Percentiles rank a stretch among this genome's conserved stretches.
Conservation (phyloP, 2,888 invertebrate species). For the Ennomos fuscantarius region DNA sequence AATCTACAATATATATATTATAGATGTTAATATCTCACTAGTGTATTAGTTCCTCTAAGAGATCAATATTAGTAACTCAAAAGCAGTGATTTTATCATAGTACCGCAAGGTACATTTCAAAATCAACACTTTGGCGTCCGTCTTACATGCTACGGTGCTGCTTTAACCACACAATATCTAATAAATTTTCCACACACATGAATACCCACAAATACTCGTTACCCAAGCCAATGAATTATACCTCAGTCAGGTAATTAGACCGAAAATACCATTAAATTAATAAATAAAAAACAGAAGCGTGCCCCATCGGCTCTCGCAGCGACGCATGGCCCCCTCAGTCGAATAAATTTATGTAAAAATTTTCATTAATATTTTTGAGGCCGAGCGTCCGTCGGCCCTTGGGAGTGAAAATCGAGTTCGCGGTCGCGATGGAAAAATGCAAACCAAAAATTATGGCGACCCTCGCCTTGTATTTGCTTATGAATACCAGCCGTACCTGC, state of each 20-base stretch:
- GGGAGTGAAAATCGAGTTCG: conserved; percentile 83
- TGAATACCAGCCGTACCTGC: conserved; percentile 78
- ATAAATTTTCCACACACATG: conserved; percentile 55
- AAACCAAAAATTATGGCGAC: conserved; percentile 84
- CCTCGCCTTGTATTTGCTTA: conserved; percentile 84
- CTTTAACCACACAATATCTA: conserved; percentile 14
- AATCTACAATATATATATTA: too few species aligned
- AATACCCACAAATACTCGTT: conserved; percentile 69
- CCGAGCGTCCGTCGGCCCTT: conserved; percentile 81
- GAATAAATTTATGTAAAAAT: conserved; percentile 86
- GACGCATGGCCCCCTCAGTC: conserved; percentile 79
- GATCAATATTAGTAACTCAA: too few species aligned
- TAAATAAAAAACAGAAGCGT: conserved; percentile 83
- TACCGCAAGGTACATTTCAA: too few species aligned
- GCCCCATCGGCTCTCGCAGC: conserved; percentile 70
- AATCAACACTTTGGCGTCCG: too few species aligned
- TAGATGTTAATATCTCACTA: too few species aligned
- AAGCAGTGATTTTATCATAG: too few species aligned
- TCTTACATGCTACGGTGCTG: not conserved
- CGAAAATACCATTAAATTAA: conserved; percentile 85
- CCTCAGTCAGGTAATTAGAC: conserved; percentile 84
- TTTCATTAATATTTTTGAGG: conserved; percentile 85
- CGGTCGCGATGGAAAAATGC: conserved; percentile 85
- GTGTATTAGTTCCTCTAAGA: too few species aligned
- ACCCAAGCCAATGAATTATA: conserved; percentile 81